Base-by-base conservation (phyloP, 2,113 vertebrate genomes). In the Rhineura floridana region DNA sequence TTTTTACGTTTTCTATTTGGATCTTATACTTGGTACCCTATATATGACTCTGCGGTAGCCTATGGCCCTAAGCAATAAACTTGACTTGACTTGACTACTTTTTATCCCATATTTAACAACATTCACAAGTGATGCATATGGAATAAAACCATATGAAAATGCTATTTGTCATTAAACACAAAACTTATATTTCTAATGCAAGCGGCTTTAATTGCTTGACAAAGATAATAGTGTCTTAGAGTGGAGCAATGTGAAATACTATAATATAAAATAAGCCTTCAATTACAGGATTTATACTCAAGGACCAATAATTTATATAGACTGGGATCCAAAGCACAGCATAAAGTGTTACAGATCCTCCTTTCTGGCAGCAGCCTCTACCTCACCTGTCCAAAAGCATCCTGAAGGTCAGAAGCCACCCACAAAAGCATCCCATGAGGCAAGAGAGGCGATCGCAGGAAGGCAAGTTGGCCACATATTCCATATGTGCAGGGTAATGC, bases 111-210 rank as follows among this genome's bases (percentile, higher is more conserved):
- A 52, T n/a, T 86, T 50, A 67, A 86, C n/a, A 62, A 73, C 28
- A 75, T 73, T 59, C 50, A 85, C 13, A 59, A 36, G 46, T 86
- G 23, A 86, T 25, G 44, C 39, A 12, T 67, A 17, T 48, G 52
- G 75, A 65, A 21, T 36, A 84, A 73, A 67, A 67, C 52, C 52
- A 78, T 78, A 69, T 69, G 85, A 86, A 86, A 86, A 69, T 39
- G 11, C 21, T 50, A 21, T 62, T 76, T 87, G 63, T 81, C 59
- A 77, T 83, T 90, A 91, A 86, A 83, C 82, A 81, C 9, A 25
- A 52, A 69, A 63, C 62, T 84, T 76, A 59, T 81, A 80, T 81
- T 63, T 10, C 46, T 44, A 81, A 81, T 79, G 69, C 93, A 90
- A 91, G 81, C 1, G 48, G 86, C 79, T 63, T 82, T 90, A 75